phyloP scores from a whole-genome alignment of 2,113 vertebrate genomes.

The Pimephales promelas region DNA sequence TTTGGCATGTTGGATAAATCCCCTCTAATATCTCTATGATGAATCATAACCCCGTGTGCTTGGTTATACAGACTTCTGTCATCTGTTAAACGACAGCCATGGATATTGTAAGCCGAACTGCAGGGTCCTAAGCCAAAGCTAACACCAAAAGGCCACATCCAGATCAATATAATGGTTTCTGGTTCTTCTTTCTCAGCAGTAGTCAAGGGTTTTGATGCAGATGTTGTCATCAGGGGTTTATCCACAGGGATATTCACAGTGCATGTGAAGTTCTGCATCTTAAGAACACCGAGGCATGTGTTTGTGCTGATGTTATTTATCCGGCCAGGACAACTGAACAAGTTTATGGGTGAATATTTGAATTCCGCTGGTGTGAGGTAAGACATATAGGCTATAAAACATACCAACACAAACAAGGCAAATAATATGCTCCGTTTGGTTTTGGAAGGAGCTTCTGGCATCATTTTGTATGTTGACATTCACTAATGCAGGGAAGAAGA shows the following conservation, averaged over 20 bases:
- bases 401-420: background rate
- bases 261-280: background rate
- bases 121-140: background rate
- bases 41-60: conserved; percentile 31
- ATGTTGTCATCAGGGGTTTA: background rate
- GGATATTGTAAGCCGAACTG: background rate
- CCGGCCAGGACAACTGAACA: background rate
- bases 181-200: background rate
- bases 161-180: conserved; percentile 29
- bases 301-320: background rate
- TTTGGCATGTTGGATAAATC: conserved; percentile 13
- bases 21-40: conserved; percentile 27
- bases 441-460: background rate
- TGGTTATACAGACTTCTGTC: conserved; percentile 4
- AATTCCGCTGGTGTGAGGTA: too few species aligned
- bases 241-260: background rate
- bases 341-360: background rate
- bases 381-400: background rate
- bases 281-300: background rate
- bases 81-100: conserved; percentile 26
- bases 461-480: background rate
- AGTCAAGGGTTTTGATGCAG: background rate
- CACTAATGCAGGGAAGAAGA: background rate
- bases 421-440: background rate
- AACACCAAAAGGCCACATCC: conserved; percentile 30